A percentile compares a stretch with the other conserved stretches of the same genome.
These are phyloP conservation scores for Drosophila nannoptera DNA, from an alignment of 1,140 invertebrate genomes.

Conservation along the genomic window DNA sequence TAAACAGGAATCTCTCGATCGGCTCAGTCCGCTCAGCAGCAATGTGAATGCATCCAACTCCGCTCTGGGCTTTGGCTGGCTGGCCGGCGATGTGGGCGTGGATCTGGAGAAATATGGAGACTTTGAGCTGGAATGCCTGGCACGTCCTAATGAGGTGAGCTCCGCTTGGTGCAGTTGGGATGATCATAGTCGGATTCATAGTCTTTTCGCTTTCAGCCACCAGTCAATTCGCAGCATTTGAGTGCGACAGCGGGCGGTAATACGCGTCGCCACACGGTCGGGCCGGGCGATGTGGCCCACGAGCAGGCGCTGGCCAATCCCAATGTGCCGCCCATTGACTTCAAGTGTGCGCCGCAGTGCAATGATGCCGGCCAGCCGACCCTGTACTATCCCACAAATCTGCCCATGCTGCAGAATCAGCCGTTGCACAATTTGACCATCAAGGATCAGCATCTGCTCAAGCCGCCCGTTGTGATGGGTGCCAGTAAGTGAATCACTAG, in stretches of 20 bases:
- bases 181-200: neutral
- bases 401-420: conserved; percentile 87
- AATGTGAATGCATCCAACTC: conserved; percentile 64
- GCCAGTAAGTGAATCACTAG: conserved; percentile 83
- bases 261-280: conserved; percentile 93
- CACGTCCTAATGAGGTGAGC: conserved; percentile 67
- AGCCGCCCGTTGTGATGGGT: conserved; percentile 93
- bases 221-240: conserved; percentile 61
- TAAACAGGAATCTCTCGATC: conserved; percentile 76
- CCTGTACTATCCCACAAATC: conserved; percentile 85
- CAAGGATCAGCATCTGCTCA: conserved; percentile 95
- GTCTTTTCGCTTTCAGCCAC: conserved; percentile 26
- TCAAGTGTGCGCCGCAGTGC: conserved; percentile 68
- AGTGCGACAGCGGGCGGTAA: conserved; percentile 57
- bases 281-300: conserved; percentile 91
- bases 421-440: conserved; percentile 90
- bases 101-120: conserved; percentile 82
- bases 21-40: conserved; percentile 73
- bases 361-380: conserved; percentile 68
- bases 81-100: conserved; percentile 61
- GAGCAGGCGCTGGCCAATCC: conserved; percentile 82
- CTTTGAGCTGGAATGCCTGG: conserved; percentile 74
- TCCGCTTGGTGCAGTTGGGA: neutral
- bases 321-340: conserved; percentile 70
- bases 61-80: conserved; percentile 62